phyloP scores from a whole-genome alignment of 2,888 invertebrate species.

The Heliconius ethilla region DNA sequence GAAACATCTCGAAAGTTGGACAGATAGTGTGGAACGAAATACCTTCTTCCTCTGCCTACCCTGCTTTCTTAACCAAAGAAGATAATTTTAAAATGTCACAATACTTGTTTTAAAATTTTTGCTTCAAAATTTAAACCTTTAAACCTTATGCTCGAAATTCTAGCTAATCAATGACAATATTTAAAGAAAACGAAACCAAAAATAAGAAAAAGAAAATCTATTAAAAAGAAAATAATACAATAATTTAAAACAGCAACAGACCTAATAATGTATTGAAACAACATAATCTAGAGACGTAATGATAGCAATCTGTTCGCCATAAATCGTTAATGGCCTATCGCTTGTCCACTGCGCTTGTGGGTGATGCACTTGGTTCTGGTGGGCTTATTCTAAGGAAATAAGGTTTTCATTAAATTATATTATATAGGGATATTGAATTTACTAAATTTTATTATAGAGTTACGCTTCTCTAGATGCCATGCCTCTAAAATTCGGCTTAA shows the following conservation, averaged over 20 bases:
- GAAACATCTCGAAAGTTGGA: no score
- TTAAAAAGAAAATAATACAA: slow-evolving; percentile 7
- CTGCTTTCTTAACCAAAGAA: no score
- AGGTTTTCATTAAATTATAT: no score
- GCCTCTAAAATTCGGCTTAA: no score
- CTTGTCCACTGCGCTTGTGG: slow-evolving; percentile 72
- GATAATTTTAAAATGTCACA: no score
- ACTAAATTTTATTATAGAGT: not conserved
- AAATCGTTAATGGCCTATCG: slow-evolving; percentile 76
- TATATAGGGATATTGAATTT: no score
- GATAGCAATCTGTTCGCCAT: slow-evolving; percentile 77
- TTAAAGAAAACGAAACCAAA: not conserved
- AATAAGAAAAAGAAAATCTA: not conserved
- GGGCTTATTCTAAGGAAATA: slow-evolving; percentile 44
- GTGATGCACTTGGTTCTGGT: slow-evolving; percentile 51
- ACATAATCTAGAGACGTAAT: slow-evolving; percentile 74
- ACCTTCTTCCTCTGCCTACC: no score
- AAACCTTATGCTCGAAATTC: not conserved
- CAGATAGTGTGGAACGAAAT: no score
- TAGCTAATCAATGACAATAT: not conserved
- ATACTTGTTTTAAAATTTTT: no score
- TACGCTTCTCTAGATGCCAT: no score
- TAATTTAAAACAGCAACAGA: slow-evolving; percentile 32
- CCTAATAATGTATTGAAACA: slow-evolving; percentile 77
- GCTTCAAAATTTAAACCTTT: no score